Evolutionary conservation across 2,797 vertebrate genomes (phyloP).

Genomic region (Poeciliopsis gracilis): DNA sequence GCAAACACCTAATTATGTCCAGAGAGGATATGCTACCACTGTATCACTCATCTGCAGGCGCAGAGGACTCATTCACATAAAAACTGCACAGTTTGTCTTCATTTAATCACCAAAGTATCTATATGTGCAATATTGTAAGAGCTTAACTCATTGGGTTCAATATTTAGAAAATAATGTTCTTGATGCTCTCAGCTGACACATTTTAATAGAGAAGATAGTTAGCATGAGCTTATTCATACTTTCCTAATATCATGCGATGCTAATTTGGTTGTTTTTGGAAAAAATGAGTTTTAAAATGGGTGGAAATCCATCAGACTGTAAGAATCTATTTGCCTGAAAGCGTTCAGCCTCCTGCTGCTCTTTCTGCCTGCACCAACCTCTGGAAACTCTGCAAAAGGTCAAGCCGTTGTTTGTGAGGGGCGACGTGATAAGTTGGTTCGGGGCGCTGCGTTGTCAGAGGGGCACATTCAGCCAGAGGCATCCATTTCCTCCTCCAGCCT

Average conservation of each 20-base stretch:
- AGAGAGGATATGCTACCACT: neutral
- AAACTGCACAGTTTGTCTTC: neutral
- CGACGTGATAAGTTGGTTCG: slow-evolving; percentile 52
- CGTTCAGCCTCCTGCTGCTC: neutral
- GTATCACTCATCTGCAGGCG: neutral
- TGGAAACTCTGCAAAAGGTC: slow-evolving; percentile 56
- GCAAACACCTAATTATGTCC: neutral
- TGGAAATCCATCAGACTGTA: neutral
- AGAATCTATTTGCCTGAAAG: neutral
- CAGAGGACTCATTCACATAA: neutral
- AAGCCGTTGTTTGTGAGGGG: slow-evolving; percentile 31
- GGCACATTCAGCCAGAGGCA: slow-evolving; percentile 50
- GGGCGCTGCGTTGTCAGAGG: slow-evolving; percentile 31
- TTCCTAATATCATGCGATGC: neutral
- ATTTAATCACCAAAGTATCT: neutral
- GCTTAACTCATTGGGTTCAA: neutral
- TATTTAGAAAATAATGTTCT: neutral
- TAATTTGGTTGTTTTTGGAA: neutral
- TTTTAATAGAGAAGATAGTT: neutral
- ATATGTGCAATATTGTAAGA: neutral
- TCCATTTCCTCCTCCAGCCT: slow-evolving; percentile 37
- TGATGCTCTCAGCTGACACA: neutral
- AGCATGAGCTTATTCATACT: neutral
- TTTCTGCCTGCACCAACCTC: slow-evolving; percentile 2
- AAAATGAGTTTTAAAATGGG: neutral